Evolutionary conservation across 2,888 invertebrate species (phyloP), one percentile per base, ranked within the genome.

Genomic region (Cephus runcator): DNA sequence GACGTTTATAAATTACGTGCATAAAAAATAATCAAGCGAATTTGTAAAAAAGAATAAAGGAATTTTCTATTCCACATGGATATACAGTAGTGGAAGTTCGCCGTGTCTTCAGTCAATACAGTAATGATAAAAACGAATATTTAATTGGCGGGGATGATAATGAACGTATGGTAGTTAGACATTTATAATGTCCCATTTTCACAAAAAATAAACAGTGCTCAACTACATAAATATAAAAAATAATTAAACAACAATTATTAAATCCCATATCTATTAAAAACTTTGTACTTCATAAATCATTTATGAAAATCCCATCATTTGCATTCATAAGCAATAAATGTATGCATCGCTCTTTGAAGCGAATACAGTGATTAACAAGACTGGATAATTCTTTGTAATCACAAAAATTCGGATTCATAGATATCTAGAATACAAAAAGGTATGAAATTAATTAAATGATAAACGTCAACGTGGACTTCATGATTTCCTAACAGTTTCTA

Each of bases 301-400:
- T 73, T 34, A 71, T 15, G 77, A 75, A 73, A 68, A 75, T 68
- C 15, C 68, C 73, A 75, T 34, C 56, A 75, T 75, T 15, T 75
- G 12, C 75, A 23, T 75, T 33, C 4, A n/a, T 30, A 11, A 75
- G 36, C 23, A n/a, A 75, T 56, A 35, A 35, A 75, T 23, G 40
- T 30, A 35, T 11, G 12, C 34, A 34, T 75, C 35, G 75, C 31
- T 69, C 30, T 35, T 23, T 0, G 1, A 23, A 56, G 9, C 23
- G 1, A 56, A 9, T 56, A 15, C 23, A 56, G 23, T 23, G 56
- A 23, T 56, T 56, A 23, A 40, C 2, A 56, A 40, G 23, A 56
- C 56, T 6, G 23, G 9, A 34, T 31, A 23, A 33, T 73, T 69
- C 31, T 68, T 31, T 34, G 34, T 69, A 15, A 75, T 31, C 34